These are phyloP conservation scores for Centroberyx gerrardi DNA, from an alignment of 2,797 vertebrate genomes.

Conservation along the genomic window DNA sequence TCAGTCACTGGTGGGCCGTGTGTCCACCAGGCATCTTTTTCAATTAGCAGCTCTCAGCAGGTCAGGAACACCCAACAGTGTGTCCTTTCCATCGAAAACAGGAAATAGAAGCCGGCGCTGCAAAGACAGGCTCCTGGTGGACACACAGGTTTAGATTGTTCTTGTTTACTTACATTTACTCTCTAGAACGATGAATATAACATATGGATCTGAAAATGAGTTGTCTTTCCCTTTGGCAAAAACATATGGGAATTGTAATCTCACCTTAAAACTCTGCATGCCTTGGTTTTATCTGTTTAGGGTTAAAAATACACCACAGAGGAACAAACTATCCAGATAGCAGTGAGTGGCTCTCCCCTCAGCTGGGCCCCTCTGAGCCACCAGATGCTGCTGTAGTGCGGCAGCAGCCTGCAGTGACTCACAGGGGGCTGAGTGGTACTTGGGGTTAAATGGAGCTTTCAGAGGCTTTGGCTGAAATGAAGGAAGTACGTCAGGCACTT, in stretches of 20 bases:
- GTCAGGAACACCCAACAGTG: constrained; percentile 53
- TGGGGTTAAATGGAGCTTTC: background rate
- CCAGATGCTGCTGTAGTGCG: constrained; percentile 73
- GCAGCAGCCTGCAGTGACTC: constrained; percentile 16
- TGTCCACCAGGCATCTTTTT: constrained; percentile 58
- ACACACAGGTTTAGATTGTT: background rate
- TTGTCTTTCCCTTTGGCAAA: background rate
- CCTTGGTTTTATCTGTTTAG: background rate
- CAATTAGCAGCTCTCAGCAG: constrained; percentile 73
- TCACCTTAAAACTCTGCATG: background rate
- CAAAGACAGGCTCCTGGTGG: no score
- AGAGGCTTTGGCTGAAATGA: no score
- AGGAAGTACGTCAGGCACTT: no score
- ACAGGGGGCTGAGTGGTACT: background rate
- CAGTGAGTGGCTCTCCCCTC: constrained; percentile 1
- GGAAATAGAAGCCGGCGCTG: no score
- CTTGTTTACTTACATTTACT: background rate
- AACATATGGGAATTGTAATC: background rate
- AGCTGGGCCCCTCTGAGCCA: constrained; percentile 49
- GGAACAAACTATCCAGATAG: constrained; percentile 8
- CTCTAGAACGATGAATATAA: constrained; percentile 3
- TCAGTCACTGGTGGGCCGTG: no score
- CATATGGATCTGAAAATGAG: background rate
- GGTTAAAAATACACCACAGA: constrained; percentile 6
- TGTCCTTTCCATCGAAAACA: background rate